A percentile compares a stretch with the other conserved stretches of the same genome.
Evolutionary conservation across 2,797 vertebrate species (phyloP).

Genomic region (Mus spretus): DNA sequence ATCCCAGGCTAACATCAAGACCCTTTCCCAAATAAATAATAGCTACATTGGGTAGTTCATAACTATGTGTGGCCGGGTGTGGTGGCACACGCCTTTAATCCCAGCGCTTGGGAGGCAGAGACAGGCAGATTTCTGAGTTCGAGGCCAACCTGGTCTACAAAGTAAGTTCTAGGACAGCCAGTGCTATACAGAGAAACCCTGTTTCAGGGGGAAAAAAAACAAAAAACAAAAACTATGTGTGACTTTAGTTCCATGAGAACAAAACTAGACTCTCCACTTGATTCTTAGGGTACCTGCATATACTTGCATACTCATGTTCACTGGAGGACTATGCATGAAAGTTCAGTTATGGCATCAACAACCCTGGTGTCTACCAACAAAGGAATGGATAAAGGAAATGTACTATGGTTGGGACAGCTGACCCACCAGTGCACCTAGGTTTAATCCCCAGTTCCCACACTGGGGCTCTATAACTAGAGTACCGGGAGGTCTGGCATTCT

Average conservation of each 20-base stretch:
- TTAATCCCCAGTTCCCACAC: background rate
- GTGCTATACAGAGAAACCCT: too few relatives aligned
- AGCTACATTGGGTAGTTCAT: background rate
- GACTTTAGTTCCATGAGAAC: background rate
- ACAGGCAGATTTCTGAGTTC: too few relatives aligned
- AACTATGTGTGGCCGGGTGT: background rate
- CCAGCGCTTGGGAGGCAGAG: too few relatives aligned
- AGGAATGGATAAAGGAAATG: background rate
- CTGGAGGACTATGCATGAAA: background rate
- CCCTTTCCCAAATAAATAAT: background rate
- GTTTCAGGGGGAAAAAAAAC: too few relatives aligned
- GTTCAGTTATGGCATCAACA: background rate
- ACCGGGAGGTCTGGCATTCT: background rate
- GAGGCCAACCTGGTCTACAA: too few relatives aligned
- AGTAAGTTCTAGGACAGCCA: too few relatives aligned
- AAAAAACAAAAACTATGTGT: background rate
- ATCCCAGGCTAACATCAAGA: background rate
- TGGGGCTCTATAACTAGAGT: background rate
- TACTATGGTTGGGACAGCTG: background rate
- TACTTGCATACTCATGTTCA: background rate
- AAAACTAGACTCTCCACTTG: too few relatives aligned
- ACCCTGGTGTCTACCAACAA: background rate
- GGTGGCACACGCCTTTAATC: too few relatives aligned
- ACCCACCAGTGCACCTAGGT: background rate
- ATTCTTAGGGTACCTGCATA: background rate